phyloP scores from a whole-genome alignment of 2,797 vertebrate genomes.

The Luscinia megarhynchos region DNA sequence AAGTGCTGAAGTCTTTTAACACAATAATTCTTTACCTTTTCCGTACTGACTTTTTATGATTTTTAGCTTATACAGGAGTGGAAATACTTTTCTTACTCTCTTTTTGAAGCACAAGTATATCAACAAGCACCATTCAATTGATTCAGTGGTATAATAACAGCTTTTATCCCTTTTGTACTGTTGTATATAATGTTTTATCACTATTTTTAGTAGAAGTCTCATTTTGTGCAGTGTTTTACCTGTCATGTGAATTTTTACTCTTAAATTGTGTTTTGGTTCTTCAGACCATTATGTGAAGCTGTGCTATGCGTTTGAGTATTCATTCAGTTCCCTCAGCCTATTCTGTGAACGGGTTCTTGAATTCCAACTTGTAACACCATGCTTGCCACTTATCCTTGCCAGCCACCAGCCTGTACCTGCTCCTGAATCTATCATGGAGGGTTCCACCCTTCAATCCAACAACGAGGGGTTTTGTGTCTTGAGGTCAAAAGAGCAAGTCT shows the following conservation, averaged over 20 bases:
- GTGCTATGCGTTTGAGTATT: not conserved
- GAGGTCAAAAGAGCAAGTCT: not conserved
- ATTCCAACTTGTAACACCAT: not conserved
- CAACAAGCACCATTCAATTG: not conserved
- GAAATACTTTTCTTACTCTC: not conserved
- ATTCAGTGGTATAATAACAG: not conserved
- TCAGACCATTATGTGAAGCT: not conserved
- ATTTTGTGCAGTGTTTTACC: not conserved
- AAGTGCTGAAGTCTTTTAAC: not conserved
- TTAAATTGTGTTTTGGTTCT: not conserved
- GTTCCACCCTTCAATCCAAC: not conserved
- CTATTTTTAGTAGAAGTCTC: not conserved
- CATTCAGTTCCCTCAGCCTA: not conserved
- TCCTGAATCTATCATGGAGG: not conserved
- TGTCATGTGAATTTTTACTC: not conserved
- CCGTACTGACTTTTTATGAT: not conserved
- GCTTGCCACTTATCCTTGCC: accelerated
- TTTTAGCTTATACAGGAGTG: not conserved
- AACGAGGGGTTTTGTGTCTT: not conserved
- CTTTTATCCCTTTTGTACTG: not conserved
- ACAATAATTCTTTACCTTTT: not conserved
- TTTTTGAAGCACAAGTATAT: not conserved
- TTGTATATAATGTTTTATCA: not conserved
- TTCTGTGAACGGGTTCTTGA: not conserved
- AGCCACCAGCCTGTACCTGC: not conserved